A percentile compares a stretch with the other conserved stretches of the same genome.
These are phyloP conservation scores for Dryocosmus kuriphilus DNA, from an alignment of 2,888 invertebrate genomes.

Conservation along the genomic window DNA sequence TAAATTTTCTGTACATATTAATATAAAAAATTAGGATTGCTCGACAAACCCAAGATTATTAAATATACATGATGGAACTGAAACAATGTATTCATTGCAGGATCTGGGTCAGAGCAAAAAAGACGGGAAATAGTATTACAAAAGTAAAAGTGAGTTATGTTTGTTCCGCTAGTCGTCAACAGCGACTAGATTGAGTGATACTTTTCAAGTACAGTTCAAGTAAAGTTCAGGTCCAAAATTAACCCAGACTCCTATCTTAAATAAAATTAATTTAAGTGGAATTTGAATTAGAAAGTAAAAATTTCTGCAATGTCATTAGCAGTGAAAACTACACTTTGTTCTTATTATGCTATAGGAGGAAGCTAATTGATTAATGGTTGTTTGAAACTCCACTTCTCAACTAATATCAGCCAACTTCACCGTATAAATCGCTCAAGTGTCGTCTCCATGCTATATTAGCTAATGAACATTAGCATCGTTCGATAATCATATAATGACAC, in stretches of 20 bases:
- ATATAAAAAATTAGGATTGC: background rate
- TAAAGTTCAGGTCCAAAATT: background rate
- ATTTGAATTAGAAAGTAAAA: background rate
- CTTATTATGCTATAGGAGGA: background rate
- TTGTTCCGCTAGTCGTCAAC: background rate
- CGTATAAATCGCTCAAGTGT: conserved; percentile 28
- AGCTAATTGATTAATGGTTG: conserved; percentile 23
- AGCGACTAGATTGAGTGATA: background rate
- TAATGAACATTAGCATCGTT: conserved; percentile 30
- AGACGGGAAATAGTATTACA: background rate
- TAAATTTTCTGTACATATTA: too few relatives aligned
- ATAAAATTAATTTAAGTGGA: background rate
- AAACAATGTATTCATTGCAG: background rate
- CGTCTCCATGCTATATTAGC: conserved; percentile 5
- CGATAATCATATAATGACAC: conserved; percentile 31
- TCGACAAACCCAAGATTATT: background rate
- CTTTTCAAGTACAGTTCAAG: too few relatives aligned
- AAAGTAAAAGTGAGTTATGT: background rate
- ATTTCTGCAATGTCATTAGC: background rate
- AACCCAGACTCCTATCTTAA: background rate
- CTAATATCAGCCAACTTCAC: conserved; percentile 22
- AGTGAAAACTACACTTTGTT: background rate
- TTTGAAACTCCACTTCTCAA: conserved; percentile 13
- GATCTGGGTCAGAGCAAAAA: background rate
- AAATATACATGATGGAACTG: background rate